Conservation (phyloP, 2,888 invertebrate genomes). For the Spodoptera picta region DNA sequence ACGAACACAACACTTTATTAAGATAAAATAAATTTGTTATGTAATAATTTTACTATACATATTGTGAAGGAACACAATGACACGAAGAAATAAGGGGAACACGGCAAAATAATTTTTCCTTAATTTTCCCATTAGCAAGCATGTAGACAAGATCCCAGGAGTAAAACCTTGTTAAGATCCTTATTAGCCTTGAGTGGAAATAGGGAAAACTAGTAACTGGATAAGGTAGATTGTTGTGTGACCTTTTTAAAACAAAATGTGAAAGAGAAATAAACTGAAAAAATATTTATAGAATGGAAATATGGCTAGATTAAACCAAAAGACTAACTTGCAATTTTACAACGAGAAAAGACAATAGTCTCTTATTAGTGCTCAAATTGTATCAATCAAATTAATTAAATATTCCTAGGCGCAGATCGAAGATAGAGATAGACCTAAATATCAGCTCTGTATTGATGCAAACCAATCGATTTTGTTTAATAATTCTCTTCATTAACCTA, state of each 20-base stretch:
- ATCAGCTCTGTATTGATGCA: conserved; percentile 1
- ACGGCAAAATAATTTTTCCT: conserved; percentile 35
- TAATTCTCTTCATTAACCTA: conserved; percentile 20
- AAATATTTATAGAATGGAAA: no score
- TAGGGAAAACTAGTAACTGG: conserved; percentile 24
- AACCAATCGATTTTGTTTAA: conserved; percentile 21
- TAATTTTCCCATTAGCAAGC: conserved; percentile 45
- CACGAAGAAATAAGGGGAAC: conserved; percentile 33
- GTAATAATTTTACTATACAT: conserved; percentile 15
- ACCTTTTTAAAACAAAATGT: no score
- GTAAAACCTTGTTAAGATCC: conserved; percentile 53
- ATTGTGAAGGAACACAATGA: conserved; percentile 22
- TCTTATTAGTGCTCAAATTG: no score
- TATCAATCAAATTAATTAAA: background rate
- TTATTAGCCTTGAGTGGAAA: conserved; percentile 68
- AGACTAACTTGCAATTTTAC: no score
- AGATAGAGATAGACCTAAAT: conserved; percentile 1
- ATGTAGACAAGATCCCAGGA: conserved; percentile 48
- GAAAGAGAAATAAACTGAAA: no score
- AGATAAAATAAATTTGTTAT: conserved; percentile 9
- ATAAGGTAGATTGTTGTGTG: no score
- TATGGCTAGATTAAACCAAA: no score
- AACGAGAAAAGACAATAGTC: no score
- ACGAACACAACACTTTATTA: conserved; percentile 4
- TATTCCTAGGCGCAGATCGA: conserved; percentile 1